Percentiles rank a stretch among this genome's conserved stretches.
These are phyloP conservation scores for Caranx melampygus DNA, from an alignment of 2,113 vertebrate genomes.

Conservation along the genomic window DNA sequence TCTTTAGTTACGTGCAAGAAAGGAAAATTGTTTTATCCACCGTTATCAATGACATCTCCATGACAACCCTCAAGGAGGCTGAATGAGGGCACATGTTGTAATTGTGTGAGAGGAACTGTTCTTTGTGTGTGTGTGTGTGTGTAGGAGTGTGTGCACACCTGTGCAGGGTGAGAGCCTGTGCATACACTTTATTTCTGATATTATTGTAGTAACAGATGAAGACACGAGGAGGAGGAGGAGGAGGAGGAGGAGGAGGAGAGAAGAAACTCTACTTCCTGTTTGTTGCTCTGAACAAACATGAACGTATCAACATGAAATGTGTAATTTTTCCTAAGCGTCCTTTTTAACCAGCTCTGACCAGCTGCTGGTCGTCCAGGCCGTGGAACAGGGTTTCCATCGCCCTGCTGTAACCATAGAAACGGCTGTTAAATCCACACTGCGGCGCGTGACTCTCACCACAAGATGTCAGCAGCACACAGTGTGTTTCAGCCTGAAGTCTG, in stretches of 20 bases:
- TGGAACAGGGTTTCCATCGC: conserved; percentile 18
- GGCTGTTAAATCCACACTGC: conserved; percentile 6
- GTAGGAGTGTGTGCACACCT: conserved; percentile 47
- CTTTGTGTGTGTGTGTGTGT: conserved; percentile 58
- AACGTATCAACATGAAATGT: neutral
- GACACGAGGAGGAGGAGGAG: neutral
- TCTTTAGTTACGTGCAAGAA: conserved; percentile 48
- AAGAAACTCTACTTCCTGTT: neutral
- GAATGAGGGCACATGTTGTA: conserved; percentile 64
- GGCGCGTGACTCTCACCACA: conserved; percentile 31
- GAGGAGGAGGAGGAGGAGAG: neutral
- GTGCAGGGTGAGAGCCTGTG: conserved; percentile 21
- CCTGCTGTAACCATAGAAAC: conserved; percentile 69
- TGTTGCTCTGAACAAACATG: neutral
- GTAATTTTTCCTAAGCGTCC: neutral
- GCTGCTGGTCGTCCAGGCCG: conserved; percentile 38
- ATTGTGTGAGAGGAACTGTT: conserved; percentile 63
- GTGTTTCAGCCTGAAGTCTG: neutral
- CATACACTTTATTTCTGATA: neutral
- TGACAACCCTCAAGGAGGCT: conserved; percentile 79
- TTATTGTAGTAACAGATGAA: neutral
- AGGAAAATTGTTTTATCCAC: conserved; percentile 61
- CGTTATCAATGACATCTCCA: conserved; percentile 82
- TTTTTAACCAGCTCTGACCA: neutral
- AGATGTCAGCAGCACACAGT: conserved; percentile 48